Base-by-base conservation (phyloP, 2,113 vertebrate genomes). In the Channa maculata region DNA sequence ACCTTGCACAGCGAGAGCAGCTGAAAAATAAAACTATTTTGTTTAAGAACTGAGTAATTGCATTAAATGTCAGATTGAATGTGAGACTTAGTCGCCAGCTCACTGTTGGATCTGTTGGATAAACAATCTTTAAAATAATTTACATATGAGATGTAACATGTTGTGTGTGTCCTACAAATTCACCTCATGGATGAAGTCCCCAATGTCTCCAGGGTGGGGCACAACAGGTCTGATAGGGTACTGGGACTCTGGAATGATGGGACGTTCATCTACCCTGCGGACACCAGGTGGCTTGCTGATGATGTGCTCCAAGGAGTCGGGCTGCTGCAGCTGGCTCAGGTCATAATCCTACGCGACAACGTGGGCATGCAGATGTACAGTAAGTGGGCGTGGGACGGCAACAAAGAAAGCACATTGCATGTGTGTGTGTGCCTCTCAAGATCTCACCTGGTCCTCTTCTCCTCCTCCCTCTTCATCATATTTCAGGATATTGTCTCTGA, bases 131-230 rank as follows among this genome's bases (percentile, higher is more conserved):
- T 7, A 66, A 24, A 24, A 24, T 24, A 24, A 24, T 24, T 24
- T 24, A 24, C 24, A 24, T 24, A 24, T 24, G 24, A 24, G 24
- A 24, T 24, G 24, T 24, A 24, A 24, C 24, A 24, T 24, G 24
- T 24, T 44, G 60, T 14, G 61, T 78, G 73, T 38, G 14, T 6
- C 5, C 43, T 62, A 5, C 53, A 14, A 8, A 43, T 53, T 85
- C 89, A 99, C 98, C 96, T 99, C 98, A 1, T 94, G 97, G 93
- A 99, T 99, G 85, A 99, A 99, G 92, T 99, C 97, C 33, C 97
- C 97, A 9, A 99, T 99, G 92, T 99, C 97, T 61, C 98, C 97
- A 0, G 97, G 98, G 80, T 98, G 97, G 4, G 98, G 97, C 80
- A 98, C 93, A 61, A 96, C 95, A 6, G 97, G 97, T 92, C 97